Evolutionary conservation across 1,140 invertebrate genomes (phyloP), one percentile per base, ranked within the genome.

Genomic region (Phymastichus coffea): DNA sequence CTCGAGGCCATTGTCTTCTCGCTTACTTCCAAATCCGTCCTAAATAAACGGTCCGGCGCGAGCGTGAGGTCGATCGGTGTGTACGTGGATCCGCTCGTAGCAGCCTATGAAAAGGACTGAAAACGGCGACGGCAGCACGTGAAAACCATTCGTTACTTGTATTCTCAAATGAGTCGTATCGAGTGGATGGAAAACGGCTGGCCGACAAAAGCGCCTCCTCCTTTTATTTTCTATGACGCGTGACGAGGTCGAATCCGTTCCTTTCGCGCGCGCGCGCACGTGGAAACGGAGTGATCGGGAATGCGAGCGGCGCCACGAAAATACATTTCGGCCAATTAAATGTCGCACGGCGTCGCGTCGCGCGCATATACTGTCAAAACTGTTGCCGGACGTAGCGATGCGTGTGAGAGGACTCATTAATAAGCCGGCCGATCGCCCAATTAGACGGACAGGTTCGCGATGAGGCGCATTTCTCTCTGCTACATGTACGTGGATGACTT

Each of bases 41-140:
- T 51, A 51, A 58, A 58, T 51, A 58, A 51, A 57, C 28, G 23
- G 4, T n/a, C n/a, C n/a, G n/a, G n/a, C n/a, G n/a, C n/a, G n/a
- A n/a, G 17, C 37, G 7, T 33, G 19, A 43, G 25, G 26, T 51
- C 28, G 19, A 48, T 57, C n/a, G n/a, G n/a, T n/a, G n/a, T n/a
- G n/a, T n/a, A n/a, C n/a, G n/a, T n/a, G n/a, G n/a, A n/a, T 33
- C 46, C 55, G 23, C 48, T 57, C 47, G 28, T 28, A 26, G 22
- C 37, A n/a, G 9, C 20, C 35, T n/a, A 14, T 43, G 38, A 41
- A 53, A 53, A 53, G 10, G n/a, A 14, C 9, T n/a, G n/a, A n/a
- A n/a, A n/a, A n/a, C n/a, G n/a, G n/a, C n/a, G n/a, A n/a, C n/a
- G n/a, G n/a, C n/a, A 12, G 9, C 38, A 41, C 38, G 38, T 28